Evolutionary conservation across 37 sponge, comb jelly and placozoan species (phyloP).

Genomic region (Ianthella basta): DNA sequence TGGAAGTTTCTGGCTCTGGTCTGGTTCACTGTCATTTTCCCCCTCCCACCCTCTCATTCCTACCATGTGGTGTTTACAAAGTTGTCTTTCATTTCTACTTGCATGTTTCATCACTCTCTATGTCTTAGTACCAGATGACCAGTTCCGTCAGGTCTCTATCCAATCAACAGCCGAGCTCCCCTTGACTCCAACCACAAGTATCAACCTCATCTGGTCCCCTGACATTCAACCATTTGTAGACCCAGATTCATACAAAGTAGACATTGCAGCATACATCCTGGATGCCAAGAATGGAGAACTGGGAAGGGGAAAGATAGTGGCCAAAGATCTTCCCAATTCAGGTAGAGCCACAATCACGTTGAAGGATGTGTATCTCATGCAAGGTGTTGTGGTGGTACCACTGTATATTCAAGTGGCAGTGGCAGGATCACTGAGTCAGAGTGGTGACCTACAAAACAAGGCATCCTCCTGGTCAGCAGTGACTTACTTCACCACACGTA

Average conservation of each 20-base stretch:
- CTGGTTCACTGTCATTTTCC: too few relatives aligned
- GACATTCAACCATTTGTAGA: conserved; percentile 18
- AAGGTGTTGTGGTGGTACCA: neutral
- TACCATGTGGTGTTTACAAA: too few relatives aligned
- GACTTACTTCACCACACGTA: neutral
- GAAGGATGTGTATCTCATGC: neutral
- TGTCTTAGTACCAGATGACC: too few relatives aligned
- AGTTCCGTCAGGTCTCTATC: too few relatives aligned
- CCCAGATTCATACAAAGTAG: conserved; percentile 30
- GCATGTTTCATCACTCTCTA: too few relatives aligned
- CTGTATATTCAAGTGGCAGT: too few relatives aligned
- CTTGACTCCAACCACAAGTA: too few relatives aligned
- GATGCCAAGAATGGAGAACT: neutral
- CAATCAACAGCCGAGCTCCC: too few relatives aligned
- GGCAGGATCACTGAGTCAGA: too few relatives aligned
- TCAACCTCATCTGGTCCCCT: neutral
- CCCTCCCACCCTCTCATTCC: too few relatives aligned
- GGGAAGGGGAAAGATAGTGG: neutral
- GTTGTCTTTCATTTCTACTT: too few relatives aligned
- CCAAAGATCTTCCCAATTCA: conserved; percentile 4
- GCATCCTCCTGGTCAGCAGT: neutral
- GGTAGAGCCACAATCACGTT: neutral
- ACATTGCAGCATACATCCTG: conserved; percentile 26
- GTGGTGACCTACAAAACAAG: neutral
- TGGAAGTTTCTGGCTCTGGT: too few relatives aligned